phyloP scores from a whole-genome alignment of 2,888 invertebrate species.

The Colletes collaris region DNA sequence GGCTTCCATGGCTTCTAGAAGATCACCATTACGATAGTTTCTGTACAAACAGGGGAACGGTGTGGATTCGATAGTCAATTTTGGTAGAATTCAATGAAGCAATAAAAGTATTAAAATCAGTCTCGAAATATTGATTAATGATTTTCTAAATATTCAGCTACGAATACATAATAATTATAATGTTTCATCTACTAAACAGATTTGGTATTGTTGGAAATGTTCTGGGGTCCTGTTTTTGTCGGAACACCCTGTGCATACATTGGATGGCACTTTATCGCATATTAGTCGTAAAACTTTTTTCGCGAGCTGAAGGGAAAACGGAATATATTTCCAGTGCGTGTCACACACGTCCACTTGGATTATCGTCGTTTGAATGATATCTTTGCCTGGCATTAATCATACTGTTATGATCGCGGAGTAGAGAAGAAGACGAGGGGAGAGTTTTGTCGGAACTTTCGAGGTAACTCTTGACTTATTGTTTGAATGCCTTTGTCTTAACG shows the following conservation, averaged over 20 bases:
- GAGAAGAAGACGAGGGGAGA: neutral
- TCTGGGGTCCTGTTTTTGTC: no score
- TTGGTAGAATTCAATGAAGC: no score
- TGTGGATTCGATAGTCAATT: no score
- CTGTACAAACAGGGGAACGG: no score
- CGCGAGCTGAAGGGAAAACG: conserved; percentile 23
- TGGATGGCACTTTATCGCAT: conserved; percentile 78
- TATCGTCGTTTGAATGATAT: conserved; percentile 54
- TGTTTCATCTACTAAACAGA: no score
- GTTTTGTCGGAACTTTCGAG: neutral
- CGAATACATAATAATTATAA: no score
- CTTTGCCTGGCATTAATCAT: conserved; percentile 53
- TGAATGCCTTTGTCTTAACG: neutral
- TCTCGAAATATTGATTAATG: no score
- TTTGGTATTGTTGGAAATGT: no score
- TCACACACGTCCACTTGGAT: conserved; percentile 70
- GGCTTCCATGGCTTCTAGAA: no score
- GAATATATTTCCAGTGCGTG: conserved; percentile 72
- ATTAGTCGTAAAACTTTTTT: conserved; percentile 78
- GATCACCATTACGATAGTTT: no score
- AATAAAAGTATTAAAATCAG: no score
- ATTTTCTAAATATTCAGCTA: no score
- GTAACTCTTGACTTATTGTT: conserved; percentile 1
- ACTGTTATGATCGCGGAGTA: conserved; percentile 3
- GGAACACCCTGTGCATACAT: conserved; percentile 60